Base-by-base conservation (phyloP, 2,113 vertebrate genomes). In the Noturus placidus region DNA sequence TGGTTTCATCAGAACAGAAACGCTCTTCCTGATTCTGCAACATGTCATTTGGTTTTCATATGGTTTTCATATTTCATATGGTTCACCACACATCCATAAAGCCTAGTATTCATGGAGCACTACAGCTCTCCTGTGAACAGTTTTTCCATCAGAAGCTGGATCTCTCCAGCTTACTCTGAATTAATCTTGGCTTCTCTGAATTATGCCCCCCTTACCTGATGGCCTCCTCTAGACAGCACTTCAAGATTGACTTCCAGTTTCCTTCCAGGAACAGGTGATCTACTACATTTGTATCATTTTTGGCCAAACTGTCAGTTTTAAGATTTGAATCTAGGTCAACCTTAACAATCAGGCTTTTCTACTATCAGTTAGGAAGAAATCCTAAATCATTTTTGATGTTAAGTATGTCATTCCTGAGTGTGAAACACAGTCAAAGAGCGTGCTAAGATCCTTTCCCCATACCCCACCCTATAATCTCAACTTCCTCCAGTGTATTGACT, bases 401-500 rank as follows among this genome's bases (percentile, higher is more conserved):
- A 13, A 42, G 27, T 82, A 27, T 61, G 57, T 50, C 25, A 67
- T 8, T 9, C 8, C 82, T 67, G 52, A 77, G 17, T 13, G 15
- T 22, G 3, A 78, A 78, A 59, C n/a, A 46, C 42, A 17, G 15
- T 33, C 8, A 74, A n/a, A 57, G 52, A n/a, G 54, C 25, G 19
- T 42, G 17, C 46, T 9, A 67, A 35, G 59, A 52, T 42, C 19
- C 17, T 11, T 22, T 38, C 56, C 30, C 67, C 52, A 19, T 77
- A 10, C 33, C 54, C 4, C 70, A 91, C 89, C 87, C 83, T 80
- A 6, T 65, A 78, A 87, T 91, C 90, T 65, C 89, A 91, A 92
- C 91, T 87, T 72, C 89, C 91, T 91, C 82, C 85, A 88, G 82
- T 70, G 87, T 90, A 88, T 87, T 69, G 15, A 92, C 88, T 91